A percentile compares a stretch with the other conserved stretches of the same genome.
Conservation (phyloP, 2,888 invertebrate genomes). For the Tetheella fluctuosa region DNA sequence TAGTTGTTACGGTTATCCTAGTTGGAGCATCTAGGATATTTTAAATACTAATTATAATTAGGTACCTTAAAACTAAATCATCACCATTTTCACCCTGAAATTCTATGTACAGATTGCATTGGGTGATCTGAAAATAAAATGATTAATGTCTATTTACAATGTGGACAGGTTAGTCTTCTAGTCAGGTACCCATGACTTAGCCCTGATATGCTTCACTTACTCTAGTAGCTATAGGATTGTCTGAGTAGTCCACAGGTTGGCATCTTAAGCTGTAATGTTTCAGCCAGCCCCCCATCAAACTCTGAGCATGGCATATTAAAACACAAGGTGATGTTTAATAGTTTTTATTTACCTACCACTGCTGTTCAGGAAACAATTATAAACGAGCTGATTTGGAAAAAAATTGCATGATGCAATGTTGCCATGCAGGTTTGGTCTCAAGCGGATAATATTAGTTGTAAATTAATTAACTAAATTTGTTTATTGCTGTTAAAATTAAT, state of each 20-base stretch:
- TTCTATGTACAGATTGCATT: constrained; percentile 48
- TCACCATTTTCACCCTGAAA: constrained; percentile 38
- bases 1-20: constrained; percentile 29
- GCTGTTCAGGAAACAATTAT: background rate
- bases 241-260: constrained; percentile 95
- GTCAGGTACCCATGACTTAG: constrained; percentile 42
- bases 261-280: constrained; percentile 94
- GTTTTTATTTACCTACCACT: constrained; percentile 1
- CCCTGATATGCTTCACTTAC: constrained; percentile 85
- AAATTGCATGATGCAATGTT: background rate
- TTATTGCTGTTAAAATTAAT: background rate
- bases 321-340: constrained; percentile 37
- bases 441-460: background rate
- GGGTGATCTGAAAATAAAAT: constrained; percentile 52
- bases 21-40: background rate
- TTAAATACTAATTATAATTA: constrained; percentile 7
- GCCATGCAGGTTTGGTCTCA: background rate
- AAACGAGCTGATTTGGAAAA: background rate
- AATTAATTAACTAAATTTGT: background rate
- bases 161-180: constrained; percentile 64
- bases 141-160: constrained; percentile 73
- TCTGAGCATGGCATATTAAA: constrained; percentile 83
- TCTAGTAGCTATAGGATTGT: constrained; percentile 91
- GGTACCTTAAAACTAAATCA: constrained; percentile 32
- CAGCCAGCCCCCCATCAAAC: constrained; percentile 96